Evolutionary conservation across 1,140 invertebrate species (phyloP).

Genomic region (Plodia interpunctella): DNA sequence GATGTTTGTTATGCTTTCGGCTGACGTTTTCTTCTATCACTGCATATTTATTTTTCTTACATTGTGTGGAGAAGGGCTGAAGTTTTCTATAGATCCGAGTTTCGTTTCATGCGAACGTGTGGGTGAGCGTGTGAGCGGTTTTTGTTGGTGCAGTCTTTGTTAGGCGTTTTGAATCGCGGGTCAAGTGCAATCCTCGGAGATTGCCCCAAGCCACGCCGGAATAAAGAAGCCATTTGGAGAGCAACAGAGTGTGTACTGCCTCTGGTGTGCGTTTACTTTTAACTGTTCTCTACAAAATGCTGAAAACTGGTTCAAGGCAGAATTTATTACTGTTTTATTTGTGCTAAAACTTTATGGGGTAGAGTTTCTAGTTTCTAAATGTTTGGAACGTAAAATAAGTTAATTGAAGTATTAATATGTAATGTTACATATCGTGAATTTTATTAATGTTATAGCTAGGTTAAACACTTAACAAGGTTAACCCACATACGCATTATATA

Average conservation of each 20-base stretch:
- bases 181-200: constrained; percentile 59
- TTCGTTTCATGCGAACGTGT: constrained; percentile 16
- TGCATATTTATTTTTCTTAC: neutral
- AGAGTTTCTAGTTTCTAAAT: neutral
- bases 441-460: neutral
- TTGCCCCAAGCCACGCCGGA: constrained; percentile 33
- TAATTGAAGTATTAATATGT: neutral
- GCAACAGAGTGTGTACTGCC: constrained; percentile 1
- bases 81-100: neutral
- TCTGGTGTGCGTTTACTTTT: constrained; percentile 16
- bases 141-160: constrained; percentile 46
- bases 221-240: constrained; percentile 31
- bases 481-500: neutral
- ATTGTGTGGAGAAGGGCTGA: neutral
- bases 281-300: constrained; percentile 5
- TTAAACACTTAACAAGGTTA: constrained; percentile 3
- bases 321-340: neutral
- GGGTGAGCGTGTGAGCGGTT: constrained; percentile 37
- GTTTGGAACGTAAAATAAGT: neutral
- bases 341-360: neutral
- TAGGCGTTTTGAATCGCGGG: constrained; percentile 51
- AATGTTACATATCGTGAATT: no score
- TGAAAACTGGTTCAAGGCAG: neutral
- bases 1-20: constrained; percentile 19
- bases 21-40: constrained; percentile 13